Percentiles rank a stretch among this genome's conserved stretches.
Conservation (phyloP, 2,888 invertebrate species). For the Luffia ferchaultella region DNA sequence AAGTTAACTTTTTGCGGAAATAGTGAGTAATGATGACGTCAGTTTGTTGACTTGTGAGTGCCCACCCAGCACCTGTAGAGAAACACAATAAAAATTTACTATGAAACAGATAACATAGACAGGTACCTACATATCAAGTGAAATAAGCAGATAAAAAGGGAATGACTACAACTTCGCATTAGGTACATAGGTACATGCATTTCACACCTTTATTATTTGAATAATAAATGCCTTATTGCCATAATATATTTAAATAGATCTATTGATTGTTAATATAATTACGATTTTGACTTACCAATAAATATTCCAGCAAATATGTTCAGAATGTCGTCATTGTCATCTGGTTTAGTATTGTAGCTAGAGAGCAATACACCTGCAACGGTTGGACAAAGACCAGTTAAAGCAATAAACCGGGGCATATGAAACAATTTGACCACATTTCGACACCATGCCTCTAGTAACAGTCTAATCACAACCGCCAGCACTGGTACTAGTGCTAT, state of each 20-base stretch:
- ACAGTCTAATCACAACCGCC: conserved; percentile 61
- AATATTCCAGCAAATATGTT: conserved; percentile 60
- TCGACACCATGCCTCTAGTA: conserved; percentile 68
- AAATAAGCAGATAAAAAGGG: no score
- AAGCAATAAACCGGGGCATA: conserved; percentile 66
- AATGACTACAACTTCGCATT: no score
- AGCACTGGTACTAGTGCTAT: conserved; percentile 69
- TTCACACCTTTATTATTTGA: no score
- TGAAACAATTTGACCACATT: conserved; percentile 63
- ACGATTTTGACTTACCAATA: conserved; percentile 59
- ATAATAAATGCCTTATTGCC: no score
- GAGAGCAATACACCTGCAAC: conserved; percentile 65
- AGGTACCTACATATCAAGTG: no score
- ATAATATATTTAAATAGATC: no score
- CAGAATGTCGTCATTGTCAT: conserved; percentile 50
- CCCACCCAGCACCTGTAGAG: conserved; percentile 63
- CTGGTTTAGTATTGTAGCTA: conserved; percentile 51
- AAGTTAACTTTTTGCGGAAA: conserved; percentile 61
- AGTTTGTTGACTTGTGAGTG: conserved; percentile 63
- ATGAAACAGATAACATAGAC: background rate
- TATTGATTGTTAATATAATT: no score
- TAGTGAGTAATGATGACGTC: conserved; percentile 67
- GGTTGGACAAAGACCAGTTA: conserved; percentile 64
- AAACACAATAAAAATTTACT: background rate
- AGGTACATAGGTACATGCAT: no score